Evolutionary conservation across 2,888 invertebrate species (phyloP), one percentile per base, ranked within the genome.

Genomic region (Folsomia manolachei): DNA sequence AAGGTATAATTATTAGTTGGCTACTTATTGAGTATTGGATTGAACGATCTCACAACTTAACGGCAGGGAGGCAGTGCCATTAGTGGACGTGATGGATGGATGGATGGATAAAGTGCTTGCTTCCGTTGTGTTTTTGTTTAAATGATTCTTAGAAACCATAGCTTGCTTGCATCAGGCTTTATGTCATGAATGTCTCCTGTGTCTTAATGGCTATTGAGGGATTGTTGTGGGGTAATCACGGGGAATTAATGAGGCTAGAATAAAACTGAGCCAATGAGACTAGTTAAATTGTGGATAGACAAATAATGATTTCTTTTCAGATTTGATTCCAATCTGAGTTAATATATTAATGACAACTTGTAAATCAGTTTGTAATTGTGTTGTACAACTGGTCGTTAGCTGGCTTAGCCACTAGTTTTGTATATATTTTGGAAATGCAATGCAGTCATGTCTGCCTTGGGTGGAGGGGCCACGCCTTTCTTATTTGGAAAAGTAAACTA

Each of bases 381-480:
- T 39, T 39, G n/a, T n/a, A n/a, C n/a, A n/a, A n/a, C n/a, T n/a
- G n/a, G n/a, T n/a, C n/a, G n/a, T n/a, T n/a, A n/a, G n/a, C n/a
- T n/a, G n/a, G n/a, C n/a, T n/a, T n/a, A n/a, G n/a, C n/a, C n/a
- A n/a, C n/a, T n/a, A n/a, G n/a, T n/a, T n/a, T n/a, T n/a, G n/a
- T n/a, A n/a, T n/a, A n/a, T n/a, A n/a, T n/a, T n/a, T n/a, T n/a
- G n/a, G n/a, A n/a, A n/a, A n/a, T n/a, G n/a, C n/a, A n/a, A n/a
- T 39, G 39, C 39, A 39, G n/a, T n/a, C n/a, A n/a, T n/a, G n/a
- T n/a, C n/a, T n/a, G n/a, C n/a, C n/a, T n/a, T n/a, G 39, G 39
- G 39, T 39, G 39, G 39, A 39, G 39, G 39, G 39, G 39, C 78
- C 78, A 78, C 78, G 76, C 78, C 78, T 78, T 76, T 70, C 75